Evolutionary conservation across 2,888 invertebrate species (phyloP).

Genomic region (Scaptomyza caliginosa): DNA sequence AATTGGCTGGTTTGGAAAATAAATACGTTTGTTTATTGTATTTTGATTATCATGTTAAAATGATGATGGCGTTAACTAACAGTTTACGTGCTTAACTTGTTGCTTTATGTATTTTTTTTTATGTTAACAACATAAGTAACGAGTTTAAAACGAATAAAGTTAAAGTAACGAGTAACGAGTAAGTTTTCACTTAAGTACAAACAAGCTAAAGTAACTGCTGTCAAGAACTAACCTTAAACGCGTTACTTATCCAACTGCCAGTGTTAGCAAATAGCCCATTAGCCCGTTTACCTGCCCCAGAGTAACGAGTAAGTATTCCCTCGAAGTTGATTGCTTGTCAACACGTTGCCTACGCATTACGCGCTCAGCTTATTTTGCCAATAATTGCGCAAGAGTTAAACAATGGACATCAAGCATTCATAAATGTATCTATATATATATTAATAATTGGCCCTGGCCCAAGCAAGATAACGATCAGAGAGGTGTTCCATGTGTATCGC

Average conservation of each 20-base stretch:
- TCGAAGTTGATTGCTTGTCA: conserved; percentile 13
- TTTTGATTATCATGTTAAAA: not conserved
- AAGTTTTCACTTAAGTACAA: no score
- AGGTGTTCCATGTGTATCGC: conserved; percentile 14
- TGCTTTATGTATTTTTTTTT: not conserved
- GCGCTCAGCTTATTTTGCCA: conserved; percentile 3
- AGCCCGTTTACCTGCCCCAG: not conserved
- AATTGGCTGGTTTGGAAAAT: not conserved
- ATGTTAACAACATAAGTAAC: not conserved
- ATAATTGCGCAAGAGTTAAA: conserved; percentile 1
- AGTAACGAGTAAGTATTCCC: not conserved
- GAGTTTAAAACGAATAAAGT: no score
- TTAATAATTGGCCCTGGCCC: conserved; percentile 13
- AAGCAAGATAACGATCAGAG: not conserved
- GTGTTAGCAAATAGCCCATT: no score
- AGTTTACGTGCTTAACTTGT: not conserved
- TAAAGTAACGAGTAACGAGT: not conserved
- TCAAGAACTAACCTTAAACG: no score
- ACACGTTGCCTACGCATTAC: not conserved
- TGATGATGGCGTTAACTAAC: not conserved
- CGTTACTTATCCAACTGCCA: no score
- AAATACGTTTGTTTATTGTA: not conserved
- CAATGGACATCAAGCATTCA: conserved; percentile 35
- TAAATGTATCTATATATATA: conserved; percentile 36
- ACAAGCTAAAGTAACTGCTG: not conserved